A percentile compares a stretch with the other conserved stretches of the same genome.
Evolutionary conservation across 2,888 invertebrate genomes (phyloP).

Genomic region (Luperina nickerlii): DNA sequence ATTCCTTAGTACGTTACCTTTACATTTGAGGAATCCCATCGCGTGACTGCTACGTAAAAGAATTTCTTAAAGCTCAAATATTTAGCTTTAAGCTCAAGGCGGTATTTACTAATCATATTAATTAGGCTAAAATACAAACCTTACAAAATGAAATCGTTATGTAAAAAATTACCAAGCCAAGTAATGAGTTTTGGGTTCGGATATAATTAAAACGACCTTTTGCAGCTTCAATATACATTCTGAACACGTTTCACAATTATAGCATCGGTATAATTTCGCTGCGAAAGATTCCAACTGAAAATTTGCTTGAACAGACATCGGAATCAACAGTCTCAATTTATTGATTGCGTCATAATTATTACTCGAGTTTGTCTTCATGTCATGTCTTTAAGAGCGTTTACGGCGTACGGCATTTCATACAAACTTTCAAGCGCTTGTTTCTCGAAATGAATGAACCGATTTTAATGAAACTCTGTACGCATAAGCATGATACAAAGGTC

Average conservation of each 20-base stretch:
- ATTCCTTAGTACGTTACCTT: neutral
- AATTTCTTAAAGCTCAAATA: constrained; percentile 37
- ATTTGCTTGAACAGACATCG: constrained; percentile 21
- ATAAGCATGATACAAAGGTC: too few relatives aligned
- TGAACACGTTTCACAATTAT: constrained; percentile 39
- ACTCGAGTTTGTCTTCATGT: neutral
- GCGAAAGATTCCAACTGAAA: constrained; percentile 22
- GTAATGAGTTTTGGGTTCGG: constrained; percentile 52
- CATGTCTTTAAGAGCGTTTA: neutral
- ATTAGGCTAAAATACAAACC: constrained; percentile 36
- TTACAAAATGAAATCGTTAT: constrained; percentile 47
- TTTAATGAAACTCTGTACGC: too few relatives aligned
- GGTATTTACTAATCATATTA: constrained; percentile 43
- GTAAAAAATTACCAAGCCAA: constrained; percentile 47
- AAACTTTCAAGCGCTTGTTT: too few relatives aligned
- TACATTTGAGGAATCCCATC: constrained; percentile 17
- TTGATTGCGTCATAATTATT: constrained; percentile 19
- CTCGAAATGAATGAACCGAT: too few relatives aligned
- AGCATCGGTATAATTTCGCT: constrained; percentile 19
- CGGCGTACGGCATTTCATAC: too few relatives aligned
- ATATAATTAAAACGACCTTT: constrained; percentile 60
- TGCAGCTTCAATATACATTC: constrained; percentile 44
- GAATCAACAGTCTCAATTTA: constrained; percentile 9
- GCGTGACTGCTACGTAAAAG: constrained; percentile 41
- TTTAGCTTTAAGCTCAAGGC: constrained; percentile 11